Evolutionary conservation across 2,113 vertebrate species (phyloP).

Genomic region (Mystacornis crossleyi): DNA sequence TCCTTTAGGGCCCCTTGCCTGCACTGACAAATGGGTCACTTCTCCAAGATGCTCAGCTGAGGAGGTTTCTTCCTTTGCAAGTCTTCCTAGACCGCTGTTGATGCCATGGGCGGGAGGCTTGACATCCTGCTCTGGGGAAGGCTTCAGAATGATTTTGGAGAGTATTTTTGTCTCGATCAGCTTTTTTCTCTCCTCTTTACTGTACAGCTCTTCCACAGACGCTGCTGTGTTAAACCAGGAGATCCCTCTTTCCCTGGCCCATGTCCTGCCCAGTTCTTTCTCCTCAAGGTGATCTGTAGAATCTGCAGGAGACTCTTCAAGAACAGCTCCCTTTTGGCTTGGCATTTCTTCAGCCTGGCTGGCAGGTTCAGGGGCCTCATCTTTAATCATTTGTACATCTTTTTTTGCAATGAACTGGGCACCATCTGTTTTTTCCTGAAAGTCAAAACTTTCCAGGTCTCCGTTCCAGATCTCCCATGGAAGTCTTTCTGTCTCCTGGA

Average conservation of each 20-base stretch:
- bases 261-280: background rate
- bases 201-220: background rate
- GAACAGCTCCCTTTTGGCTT: background rate
- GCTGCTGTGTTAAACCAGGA: background rate
- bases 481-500: background rate
- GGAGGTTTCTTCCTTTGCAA: background rate
- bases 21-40: background rate
- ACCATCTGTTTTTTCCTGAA: background rate
- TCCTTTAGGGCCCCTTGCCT: conserved; percentile 10
- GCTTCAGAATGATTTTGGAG: conserved; percentile 27
- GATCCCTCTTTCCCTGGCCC: background rate
- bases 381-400: background rate
- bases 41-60: background rate
- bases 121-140: background rate
- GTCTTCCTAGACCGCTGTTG: background rate
- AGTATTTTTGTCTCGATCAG: conserved; percentile 71
- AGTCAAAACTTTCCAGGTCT: background rate
- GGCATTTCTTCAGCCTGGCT: background rate
- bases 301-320: background rate
- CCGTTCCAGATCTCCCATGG: background rate
- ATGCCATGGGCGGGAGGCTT: background rate
- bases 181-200: conserved; percentile 44
- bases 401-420: background rate
- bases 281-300: background rate
- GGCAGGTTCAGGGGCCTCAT: background rate